phyloP scores from a whole-genome alignment of 2,797 vertebrate species.

The Hyperoplus lanceolatus region DNA sequence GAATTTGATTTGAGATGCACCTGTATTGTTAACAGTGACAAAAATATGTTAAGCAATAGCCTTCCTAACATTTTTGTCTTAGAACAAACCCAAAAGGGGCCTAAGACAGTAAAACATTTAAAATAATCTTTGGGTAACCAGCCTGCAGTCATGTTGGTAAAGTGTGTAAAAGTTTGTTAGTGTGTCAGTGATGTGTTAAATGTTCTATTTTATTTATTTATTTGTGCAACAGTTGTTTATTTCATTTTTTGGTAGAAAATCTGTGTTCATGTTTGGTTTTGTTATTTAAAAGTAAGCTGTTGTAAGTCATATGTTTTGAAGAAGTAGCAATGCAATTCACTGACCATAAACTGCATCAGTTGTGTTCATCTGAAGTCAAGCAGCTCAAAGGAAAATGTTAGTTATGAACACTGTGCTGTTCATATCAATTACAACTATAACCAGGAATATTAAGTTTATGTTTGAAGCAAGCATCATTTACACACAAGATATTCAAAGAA shows the following conservation, averaged over 20 bases:
- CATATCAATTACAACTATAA: conserved; percentile 9
- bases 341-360: neutral
- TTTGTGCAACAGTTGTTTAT: conserved; percentile 30
- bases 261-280: conserved; percentile 23
- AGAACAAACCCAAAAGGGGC: neutral
- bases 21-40: neutral
- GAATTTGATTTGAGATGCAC: neutral
- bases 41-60: neutral
- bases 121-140: conserved; percentile 16
- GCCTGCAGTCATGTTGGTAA: neutral
- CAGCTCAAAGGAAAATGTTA: conserved; percentile 2
- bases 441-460: neutral
- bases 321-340: neutral
- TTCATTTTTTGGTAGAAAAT: conserved; percentile 12
- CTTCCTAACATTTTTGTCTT: neutral
- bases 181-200: neutral
- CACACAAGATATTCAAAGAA: conserved; percentile 15
- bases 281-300: conserved; percentile 13
- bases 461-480: neutral
- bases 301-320: neutral
- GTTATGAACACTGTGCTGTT: conserved; percentile 5
- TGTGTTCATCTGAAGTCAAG: neutral
- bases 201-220: conserved; percentile 12
- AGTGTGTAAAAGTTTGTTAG: conserved; percentile 17
- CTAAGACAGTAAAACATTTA: neutral